Evolutionary conservation across 1,140 invertebrate genomes (phyloP), one percentile per base, ranked within the genome.

Genomic region (Glomeris maerens): DNA sequence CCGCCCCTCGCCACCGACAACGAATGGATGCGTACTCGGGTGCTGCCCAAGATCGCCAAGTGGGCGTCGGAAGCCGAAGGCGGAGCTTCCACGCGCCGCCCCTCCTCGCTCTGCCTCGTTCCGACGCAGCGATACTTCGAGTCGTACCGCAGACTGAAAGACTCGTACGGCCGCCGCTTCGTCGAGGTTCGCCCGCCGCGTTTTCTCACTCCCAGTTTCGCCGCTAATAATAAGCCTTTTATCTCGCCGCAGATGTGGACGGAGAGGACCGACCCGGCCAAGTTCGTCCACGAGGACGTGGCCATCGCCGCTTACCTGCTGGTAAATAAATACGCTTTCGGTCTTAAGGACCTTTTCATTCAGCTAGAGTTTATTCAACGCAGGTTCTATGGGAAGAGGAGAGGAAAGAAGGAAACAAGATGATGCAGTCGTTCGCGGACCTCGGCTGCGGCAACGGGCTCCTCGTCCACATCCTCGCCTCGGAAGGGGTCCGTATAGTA

Each of bases 371-470:
- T 27, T 26, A 14, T 46, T 36, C 7, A n/a, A 36, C 7, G 5
- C 36, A 50, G 49, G 4, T 50, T 7, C 17, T 50, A n/a, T 50
- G 49, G 49, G 49, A 50, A 23, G 40, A 44, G 27, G 26, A 45
- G 17, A 21, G 36, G 25, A 50, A 28, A 44, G 49, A 54, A 25
- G 57, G 57, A 31, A 56, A 55, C 17, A 22, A 58, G 5, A 45
- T 22, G 26, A 64, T 70, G 52, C 79, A 84, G 59, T 77, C 71
- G 1, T 97, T 97, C 74, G 76, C 93, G 1, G 93, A 98, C 70
- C 70, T 97, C 26, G 93, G 93, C 1, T 98, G 93, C 75, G 93
- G 94, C 0, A 98, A 98, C 74, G 94, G 95, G 21, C 70, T 98
- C 13, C 70, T 98, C 2, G 89, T 94, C 10, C 79, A 91, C 68